Evolutionary conservation across 2,797 vertebrate genomes (phyloP).

Genomic region (Hypotaenidia okinawae): DNA sequence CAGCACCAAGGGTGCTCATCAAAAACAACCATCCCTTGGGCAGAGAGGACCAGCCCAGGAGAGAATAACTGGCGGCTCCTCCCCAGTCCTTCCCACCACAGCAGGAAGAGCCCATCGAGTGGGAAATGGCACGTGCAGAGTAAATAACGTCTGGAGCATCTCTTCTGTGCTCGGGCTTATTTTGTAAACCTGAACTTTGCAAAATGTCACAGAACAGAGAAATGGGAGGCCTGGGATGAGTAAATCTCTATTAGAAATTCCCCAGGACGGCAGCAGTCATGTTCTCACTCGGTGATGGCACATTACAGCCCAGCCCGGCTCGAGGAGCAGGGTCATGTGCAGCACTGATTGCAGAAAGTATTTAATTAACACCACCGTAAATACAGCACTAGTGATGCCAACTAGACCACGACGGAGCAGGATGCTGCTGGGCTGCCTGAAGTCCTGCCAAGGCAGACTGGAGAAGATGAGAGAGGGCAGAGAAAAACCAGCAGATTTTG

Average conservation of each 20-base stretch:
- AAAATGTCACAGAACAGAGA: conserved; percentile 76
- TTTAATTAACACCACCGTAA: conserved; percentile 62
- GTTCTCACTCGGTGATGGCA: conserved; percentile 33
- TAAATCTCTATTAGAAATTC: conserved; percentile 69
- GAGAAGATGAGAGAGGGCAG: neutral
- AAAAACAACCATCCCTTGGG: neutral
- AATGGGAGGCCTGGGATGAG: conserved; percentile 66
- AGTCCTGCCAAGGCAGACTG: conserved; percentile 7
- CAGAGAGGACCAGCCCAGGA: neutral
- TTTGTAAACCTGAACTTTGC: conserved; percentile 81
- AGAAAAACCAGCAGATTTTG: neutral
- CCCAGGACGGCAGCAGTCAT: conserved; percentile 1
- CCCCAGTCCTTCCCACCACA: accelerated
- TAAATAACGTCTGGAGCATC: conserved; percentile 6
- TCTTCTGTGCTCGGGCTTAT: conserved; percentile 32
- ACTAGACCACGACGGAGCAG: neutral
- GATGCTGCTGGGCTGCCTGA: neutral
- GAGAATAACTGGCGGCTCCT: neutral
- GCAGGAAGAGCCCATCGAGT: neutral
- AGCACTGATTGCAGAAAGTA: conserved; percentile 41
- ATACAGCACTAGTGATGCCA: neutral
- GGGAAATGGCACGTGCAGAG: neutral
- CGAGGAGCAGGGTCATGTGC: neutral
- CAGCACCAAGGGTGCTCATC: neutral
- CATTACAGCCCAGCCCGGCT: conserved; percentile 24